A percentile compares a stretch with the other conserved stretches of the same genome.
These are phyloP conservation scores for Diarsia dahlii DNA, from an alignment of 2,888 invertebrate species.

Conservation along the genomic window DNA sequence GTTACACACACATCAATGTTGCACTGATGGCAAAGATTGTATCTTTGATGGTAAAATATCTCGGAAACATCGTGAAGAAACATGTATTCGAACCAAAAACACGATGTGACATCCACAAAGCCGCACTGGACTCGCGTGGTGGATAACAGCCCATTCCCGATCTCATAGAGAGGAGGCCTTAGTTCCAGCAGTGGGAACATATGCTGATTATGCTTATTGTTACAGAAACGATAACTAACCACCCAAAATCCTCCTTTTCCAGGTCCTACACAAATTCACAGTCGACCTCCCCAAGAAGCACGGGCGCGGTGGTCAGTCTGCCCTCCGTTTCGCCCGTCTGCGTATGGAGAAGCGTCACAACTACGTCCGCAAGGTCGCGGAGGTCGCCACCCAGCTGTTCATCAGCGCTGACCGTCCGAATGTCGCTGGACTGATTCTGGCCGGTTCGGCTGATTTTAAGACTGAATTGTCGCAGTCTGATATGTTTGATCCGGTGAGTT, in stretches of 20 bases:
- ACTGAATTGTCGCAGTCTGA: slow-evolving; percentile 99
- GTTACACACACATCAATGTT: too few species aligned
- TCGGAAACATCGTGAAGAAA: too few species aligned
- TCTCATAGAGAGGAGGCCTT: too few species aligned
- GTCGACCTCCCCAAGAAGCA: slow-evolving; percentile 99
- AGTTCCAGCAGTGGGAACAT: too few species aligned
- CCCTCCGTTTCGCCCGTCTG: slow-evolving; percentile 99
- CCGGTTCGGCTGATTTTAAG: slow-evolving; percentile 99
- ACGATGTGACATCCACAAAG: too few species aligned
- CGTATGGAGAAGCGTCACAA: slow-evolving; percentile 99
- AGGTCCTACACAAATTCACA: slow-evolving; percentile 98
- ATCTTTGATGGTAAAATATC: too few species aligned
- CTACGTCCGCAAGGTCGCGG: slow-evolving; percentile 98
- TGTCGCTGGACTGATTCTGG: slow-evolving; percentile 98
- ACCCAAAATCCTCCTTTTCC: slow-evolving; percentile 23
- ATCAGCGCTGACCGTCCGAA: slow-evolving; percentile 99
- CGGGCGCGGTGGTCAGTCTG: slow-evolving; percentile 99
- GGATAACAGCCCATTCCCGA: too few species aligned
- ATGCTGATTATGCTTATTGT: too few species aligned
- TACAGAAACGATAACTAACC: neutral
- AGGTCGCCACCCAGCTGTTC: slow-evolving; percentile 97
- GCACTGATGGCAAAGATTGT: too few species aligned
- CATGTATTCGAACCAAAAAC: too few species aligned
- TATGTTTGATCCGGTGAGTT: slow-evolving; percentile 99
- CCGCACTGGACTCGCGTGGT: too few species aligned